Percentiles rank a stretch among this genome's conserved stretches.
phyloP scores from a whole-genome alignment of 2,113 vertebrate species.

The Smithornis capensis region DNA sequence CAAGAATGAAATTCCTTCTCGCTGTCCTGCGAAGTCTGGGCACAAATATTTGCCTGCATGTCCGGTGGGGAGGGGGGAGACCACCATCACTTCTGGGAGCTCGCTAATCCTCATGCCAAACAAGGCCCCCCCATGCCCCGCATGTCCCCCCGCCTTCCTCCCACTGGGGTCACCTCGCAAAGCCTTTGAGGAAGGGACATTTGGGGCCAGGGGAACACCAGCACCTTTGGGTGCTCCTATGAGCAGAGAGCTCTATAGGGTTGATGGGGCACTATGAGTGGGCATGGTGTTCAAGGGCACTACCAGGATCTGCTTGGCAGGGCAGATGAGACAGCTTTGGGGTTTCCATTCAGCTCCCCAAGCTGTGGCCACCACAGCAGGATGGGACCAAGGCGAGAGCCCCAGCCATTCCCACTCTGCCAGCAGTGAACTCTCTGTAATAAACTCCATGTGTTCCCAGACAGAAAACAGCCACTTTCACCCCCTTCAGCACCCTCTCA shows the following conservation, averaged over 20 bases:
- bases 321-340: not conserved
- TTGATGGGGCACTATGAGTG: rapidly evolving
- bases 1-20: constrained; percentile 71
- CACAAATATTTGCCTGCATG: constrained; percentile 77
- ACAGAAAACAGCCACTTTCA: not conserved
- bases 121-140: not conserved
- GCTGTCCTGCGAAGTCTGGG: constrained; percentile 70
- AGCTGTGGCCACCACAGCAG: rapidly evolving
- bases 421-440: not conserved
- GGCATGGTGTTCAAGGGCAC: not conserved
- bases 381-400: rapidly evolving
- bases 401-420: not conserved
- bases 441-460: constrained; percentile 37
- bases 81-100: constrained; percentile 53
- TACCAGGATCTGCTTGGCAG: not conserved
- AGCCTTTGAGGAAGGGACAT: not conserved
- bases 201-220: not conserved
- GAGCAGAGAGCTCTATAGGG: not conserved
- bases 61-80: constrained; percentile 61
- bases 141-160: not conserved
- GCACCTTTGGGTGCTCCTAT: not conserved
- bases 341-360: rapidly evolving
- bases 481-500: not conserved
- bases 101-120: constrained; percentile 63
- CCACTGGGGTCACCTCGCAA: not conserved